Evolutionary conservation across 2,888 invertebrate genomes (phyloP), one percentile per base, ranked within the genome.

Genomic region (Cantharis lateralis): DNA sequence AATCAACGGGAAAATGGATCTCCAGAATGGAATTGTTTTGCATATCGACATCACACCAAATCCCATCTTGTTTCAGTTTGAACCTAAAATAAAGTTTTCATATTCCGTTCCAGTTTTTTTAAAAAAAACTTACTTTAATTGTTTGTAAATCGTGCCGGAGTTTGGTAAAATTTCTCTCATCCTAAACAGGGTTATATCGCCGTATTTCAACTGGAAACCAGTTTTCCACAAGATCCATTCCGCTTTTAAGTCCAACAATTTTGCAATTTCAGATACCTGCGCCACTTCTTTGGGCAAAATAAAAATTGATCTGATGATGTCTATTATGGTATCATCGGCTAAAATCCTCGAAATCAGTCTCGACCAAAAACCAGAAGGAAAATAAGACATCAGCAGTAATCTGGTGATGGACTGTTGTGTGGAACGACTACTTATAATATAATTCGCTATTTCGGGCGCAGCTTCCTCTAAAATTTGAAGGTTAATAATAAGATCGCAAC

Each of bases 321-420:
- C 94, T 0, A 94, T 93, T 15, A 97, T 93, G 32, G 94, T 92
- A 81, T 95, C 94, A 86, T 98, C 98, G 0, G 97, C 97, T 75
- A 98, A 89, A 78, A 98, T 92, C n/a, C 98, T 89, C 0, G 98
- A 96, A 79, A 97, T 95, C 18, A 99, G 91, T 1, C 99, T 90
- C 0, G 98, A 95, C 98, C 99, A 99, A 89, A 99, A 99, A 0
- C 99, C 99, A 80, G 96, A 95, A 0, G 99, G 99, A 86, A 99
- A 97, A 89, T 99, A 99, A 0, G 98, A 97, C 93, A 99, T 94
- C 10, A 99, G 91, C 13, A 99, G 90, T 72, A 98, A 90, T 0
- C 97, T 91, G 0, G 94, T 91, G 66, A 95, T 91, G 0, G 93
- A 89, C 66, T 90, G 90, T 72, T 91, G 91, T 9, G 91, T 90